These are phyloP conservation scores for Percina caprodes DNA, from an alignment of 2,113 vertebrate species.

Conservation along the genomic window DNA sequence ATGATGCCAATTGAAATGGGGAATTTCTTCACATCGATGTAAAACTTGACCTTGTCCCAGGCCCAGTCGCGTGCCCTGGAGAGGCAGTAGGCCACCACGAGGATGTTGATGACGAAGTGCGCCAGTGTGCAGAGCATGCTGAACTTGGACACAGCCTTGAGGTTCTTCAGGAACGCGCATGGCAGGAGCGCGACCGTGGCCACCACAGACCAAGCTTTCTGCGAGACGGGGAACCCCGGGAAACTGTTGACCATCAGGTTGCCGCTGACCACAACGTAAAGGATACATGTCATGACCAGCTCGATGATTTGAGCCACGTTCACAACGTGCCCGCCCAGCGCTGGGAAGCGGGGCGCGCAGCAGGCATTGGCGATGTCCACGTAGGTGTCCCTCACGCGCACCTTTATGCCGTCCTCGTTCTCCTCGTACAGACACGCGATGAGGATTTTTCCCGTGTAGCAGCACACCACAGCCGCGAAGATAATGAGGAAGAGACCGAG, in stretches of 20 bases:
- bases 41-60: constrained; percentile 99
- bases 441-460: constrained; percentile 98
- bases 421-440: constrained; percentile 98
- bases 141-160: constrained; percentile 97
- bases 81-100: constrained; percentile 97
- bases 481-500: constrained; percentile 98
- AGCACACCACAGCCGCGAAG: constrained; percentile 97
- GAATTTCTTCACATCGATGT: constrained; percentile 98
- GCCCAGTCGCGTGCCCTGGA: constrained; percentile 96
- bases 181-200: constrained; percentile 93
- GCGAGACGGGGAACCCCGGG: constrained; percentile 91
- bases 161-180: constrained; percentile 96
- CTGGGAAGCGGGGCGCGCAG: constrained; percentile 93
- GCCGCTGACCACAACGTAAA: constrained; percentile 97
- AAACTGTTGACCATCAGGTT: constrained; percentile 99
- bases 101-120: constrained; percentile 95
- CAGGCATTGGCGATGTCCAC: constrained; percentile 98
- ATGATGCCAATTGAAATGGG: constrained; percentile 99
- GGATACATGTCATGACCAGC: constrained; percentile 98
- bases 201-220: constrained; percentile 97
- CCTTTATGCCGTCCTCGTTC: constrained; percentile 94
- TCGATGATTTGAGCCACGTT: constrained; percentile 99
- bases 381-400: constrained; percentile 96
- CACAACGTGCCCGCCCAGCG: constrained; percentile 92
- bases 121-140: constrained; percentile 95